Evolutionary conservation across 2,888 invertebrate species (phyloP), one percentile per base, ranked within the genome.

Genomic region (Andrena haemorrhoa): DNA sequence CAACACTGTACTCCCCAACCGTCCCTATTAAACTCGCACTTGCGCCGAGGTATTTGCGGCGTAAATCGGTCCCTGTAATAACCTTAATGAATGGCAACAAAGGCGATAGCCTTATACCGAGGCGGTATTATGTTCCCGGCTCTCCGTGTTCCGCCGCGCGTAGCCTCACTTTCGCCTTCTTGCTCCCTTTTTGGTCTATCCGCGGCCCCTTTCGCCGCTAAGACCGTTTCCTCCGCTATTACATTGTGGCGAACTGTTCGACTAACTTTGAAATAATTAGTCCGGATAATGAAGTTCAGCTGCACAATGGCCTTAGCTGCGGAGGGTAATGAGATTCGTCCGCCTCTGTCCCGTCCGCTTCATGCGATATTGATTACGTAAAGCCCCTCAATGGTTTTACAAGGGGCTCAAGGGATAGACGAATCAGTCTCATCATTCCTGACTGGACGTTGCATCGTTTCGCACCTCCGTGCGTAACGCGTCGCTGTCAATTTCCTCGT

Each of bases 261-360:
- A 91, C 90, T 91, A 92, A 93, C 92, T 92, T 92, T 89, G 90
- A 93, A 92, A 93, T 92, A 93, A 93, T 93, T 93, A 92, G 93
- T 92, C 89, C 84, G 88, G 90, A 92, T 92, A 93, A 92, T 92
- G 91, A 91, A 92, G 91, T 92, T 92, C 89, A 88, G 89, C 89
- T 77, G 87, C 90, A 92, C 91, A 91, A 92, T 92, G 90, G 89
- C 89, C 82, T 87, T 84, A 77, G 87, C 76, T 83, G 86, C 84
- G 82, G 83, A 83, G 88, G 85, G 89, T 91, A 92, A 92, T 92
- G 90, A 92, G 91, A 90, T 90, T 91, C 90, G 85, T 84, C 89
- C 81, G 29, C 16, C 60, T 72, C 85, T 79, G 77, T 74, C 72
- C 77, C 79, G 78, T 69, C 87, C 89, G 90, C 86, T 79, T 88